Percentiles rank a stretch among this genome's conserved stretches.
phyloP scores from a whole-genome alignment of 2,113 vertebrate genomes.

The Ptychochromis oligacanthus region DNA sequence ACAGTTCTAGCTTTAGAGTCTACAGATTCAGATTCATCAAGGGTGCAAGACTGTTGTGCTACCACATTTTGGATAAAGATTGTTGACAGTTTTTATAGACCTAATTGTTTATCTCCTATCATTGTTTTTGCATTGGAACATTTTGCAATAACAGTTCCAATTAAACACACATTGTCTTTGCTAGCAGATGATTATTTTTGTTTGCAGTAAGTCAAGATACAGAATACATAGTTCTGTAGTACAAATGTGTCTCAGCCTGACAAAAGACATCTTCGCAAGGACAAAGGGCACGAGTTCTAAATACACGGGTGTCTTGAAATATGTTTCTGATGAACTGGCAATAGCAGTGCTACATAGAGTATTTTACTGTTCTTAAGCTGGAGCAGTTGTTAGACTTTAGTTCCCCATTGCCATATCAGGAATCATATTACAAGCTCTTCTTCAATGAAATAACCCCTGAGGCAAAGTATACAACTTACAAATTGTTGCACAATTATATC shows the following conservation, averaged over 20 bases:
- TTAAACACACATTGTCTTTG: not conserved
- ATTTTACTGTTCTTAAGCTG: not conserved
- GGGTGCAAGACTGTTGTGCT: not conserved
- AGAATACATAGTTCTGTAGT: not conserved
- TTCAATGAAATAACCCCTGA: not conserved
- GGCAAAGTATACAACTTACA: not conserved
- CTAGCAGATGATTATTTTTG: not conserved
- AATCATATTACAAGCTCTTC: not conserved
- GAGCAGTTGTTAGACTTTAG: not conserved
- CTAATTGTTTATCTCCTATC: not conserved
- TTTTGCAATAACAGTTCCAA: not conserved
- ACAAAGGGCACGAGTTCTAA: no score
- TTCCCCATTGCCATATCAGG: not conserved
- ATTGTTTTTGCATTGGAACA: not conserved
- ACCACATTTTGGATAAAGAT: not conserved
- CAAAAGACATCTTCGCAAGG: no score
- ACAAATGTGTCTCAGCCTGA: no score
- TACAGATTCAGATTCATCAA: not conserved
- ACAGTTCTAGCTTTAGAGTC: no score
- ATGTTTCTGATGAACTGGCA: not conserved
- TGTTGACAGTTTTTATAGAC: not conserved
- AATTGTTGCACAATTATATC: conserved; percentile 1
- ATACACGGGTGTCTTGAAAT: not conserved
- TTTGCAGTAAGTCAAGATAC: not conserved
- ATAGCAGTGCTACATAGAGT: not conserved